Evolutionary conservation across 92 coral and sea anemone species (phyloP).

Genomic region (Bergia sp.): DNA sequence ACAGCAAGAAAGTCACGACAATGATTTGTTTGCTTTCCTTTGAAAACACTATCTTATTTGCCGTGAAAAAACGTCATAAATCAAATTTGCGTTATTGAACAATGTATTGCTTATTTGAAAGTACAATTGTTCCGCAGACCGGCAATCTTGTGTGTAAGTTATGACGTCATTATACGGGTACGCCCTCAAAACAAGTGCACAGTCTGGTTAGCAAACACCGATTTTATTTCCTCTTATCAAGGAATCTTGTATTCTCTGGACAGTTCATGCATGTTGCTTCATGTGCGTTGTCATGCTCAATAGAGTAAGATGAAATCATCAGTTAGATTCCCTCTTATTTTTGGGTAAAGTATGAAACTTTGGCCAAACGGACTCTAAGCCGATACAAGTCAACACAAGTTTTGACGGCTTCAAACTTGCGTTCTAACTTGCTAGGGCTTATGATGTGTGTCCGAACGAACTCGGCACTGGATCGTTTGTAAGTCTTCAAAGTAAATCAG

Average conservation of each 20-base stretch:
- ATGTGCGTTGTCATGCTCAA: background rate
- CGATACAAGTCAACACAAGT: background rate
- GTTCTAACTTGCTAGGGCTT: background rate
- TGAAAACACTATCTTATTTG: background rate
- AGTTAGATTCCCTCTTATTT: conserved; percentile 7
- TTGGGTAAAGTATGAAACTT: conserved; percentile 1
- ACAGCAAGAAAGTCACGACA: background rate
- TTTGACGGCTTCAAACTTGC: background rate
- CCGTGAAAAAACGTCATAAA: background rate
- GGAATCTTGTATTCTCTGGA: background rate
- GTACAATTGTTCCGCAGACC: background rate
- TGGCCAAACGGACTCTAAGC: background rate
- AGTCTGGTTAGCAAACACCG: background rate
- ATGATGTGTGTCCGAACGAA: background rate
- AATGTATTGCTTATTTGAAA: background rate
- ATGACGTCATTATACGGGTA: conserved; percentile 1
- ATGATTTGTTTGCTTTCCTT: background rate
- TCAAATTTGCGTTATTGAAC: conserved; percentile 15
- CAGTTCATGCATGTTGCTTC: background rate
- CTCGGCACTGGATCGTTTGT: no score
- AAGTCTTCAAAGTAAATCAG: no score
- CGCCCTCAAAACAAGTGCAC: conserved; percentile 1
- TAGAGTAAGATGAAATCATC: conserved; percentile 5
- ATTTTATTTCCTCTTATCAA: background rate
- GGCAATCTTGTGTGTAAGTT: background rate